Percentiles rank a stretch among this genome's conserved stretches.
Evolutionary conservation across 2,113 vertebrate species (phyloP).

Genomic region (Phylloscopus trochilus): DNA sequence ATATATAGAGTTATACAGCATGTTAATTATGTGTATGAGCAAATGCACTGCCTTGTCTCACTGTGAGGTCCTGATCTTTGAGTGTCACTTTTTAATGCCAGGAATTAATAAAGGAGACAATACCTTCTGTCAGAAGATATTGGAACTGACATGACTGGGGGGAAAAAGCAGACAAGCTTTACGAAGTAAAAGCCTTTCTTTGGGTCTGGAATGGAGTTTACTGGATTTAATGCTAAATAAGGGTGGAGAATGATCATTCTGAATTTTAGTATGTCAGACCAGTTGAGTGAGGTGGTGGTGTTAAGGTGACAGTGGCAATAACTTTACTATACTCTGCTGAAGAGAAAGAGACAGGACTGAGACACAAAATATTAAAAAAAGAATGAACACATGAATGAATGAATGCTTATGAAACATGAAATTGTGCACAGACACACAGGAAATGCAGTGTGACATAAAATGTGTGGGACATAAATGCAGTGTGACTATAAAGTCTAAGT

Average conservation of each 20-base stretch:
- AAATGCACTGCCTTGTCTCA: neutral
- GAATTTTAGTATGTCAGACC: neutral
- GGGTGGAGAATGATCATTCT: neutral
- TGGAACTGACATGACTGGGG: neutral
- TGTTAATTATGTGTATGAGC: neutral
- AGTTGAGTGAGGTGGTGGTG: neutral
- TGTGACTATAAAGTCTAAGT: neutral
- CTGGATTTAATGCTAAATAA: neutral
- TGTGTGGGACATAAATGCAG: neutral
- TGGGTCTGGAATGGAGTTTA: neutral
- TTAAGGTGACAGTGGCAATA: neutral
- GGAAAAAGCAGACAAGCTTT: neutral
- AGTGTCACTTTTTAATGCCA: neutral
- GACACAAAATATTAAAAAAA: neutral
- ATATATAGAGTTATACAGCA: neutral
- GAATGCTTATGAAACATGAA: neutral
- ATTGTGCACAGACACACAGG: neutral
- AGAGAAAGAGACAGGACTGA: neutral
- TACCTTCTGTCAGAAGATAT: neutral
- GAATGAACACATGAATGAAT: neutral
- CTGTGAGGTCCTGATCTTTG: neutral
- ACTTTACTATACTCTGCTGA: fast-evolving
- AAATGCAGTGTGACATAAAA: neutral
- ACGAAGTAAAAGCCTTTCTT: neutral
- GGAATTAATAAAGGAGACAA: neutral